Percentiles rank a stretch among this genome's conserved stretches.
Evolutionary conservation across 2,797 vertebrate genomes (phyloP).

Genomic region (Malacoraja senta): DNA sequence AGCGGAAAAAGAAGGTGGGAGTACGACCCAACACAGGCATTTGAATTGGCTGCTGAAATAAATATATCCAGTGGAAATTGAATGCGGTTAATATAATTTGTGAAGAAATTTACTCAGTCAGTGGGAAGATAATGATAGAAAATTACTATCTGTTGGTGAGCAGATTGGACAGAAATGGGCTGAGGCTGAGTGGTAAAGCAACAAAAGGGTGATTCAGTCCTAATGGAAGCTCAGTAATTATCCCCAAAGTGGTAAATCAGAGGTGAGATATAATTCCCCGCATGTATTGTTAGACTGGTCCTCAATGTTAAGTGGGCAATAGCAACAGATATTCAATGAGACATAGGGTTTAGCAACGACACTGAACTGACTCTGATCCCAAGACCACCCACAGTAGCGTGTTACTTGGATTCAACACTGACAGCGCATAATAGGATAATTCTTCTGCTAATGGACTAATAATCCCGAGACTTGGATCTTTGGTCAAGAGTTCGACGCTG

Average conservation of each 20-base stretch:
- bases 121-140: conserved; percentile 1
- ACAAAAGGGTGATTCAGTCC: neutral
- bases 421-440: too few relatives aligned
- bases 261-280: neutral
- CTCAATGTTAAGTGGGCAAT: neutral
- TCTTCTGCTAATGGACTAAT: too few relatives aligned
- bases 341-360: neutral
- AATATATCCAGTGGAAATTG: neutral
- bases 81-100: neutral
- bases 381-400: neutral
- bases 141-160: neutral
- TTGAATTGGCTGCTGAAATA: neutral
- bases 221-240: neutral
- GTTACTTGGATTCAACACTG: neutral
- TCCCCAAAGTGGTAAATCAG: neutral
- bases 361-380: neutral
- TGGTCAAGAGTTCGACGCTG: too few relatives aligned
- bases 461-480: too few relatives aligned
- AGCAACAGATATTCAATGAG: neutral
- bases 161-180: neutral
- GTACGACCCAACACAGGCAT: neutral
- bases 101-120: neutral
- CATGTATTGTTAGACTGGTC: neutral
- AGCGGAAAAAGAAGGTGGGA: neutral
- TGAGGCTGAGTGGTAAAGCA: neutral